Evolutionary conservation across 2,888 invertebrate genomes (phyloP).

Genomic region (Agelastica alni): DNA sequence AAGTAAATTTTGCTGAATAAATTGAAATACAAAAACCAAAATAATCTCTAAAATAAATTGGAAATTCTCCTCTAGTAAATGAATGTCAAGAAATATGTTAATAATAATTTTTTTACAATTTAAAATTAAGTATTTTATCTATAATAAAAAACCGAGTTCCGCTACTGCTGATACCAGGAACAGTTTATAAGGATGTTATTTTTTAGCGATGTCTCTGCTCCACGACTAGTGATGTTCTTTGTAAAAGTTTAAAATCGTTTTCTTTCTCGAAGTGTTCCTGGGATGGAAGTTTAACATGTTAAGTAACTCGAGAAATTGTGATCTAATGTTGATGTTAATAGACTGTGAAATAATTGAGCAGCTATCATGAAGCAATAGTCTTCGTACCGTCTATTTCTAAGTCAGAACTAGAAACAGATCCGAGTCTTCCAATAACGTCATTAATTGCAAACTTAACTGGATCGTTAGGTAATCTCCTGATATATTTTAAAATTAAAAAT

Average conservation of each 20-base stretch:
- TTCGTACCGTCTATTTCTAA: not conserved
- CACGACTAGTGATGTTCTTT: constrained; percentile 14
- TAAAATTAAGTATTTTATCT: too few relatives aligned
- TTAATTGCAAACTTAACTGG: too few relatives aligned
- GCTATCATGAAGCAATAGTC: constrained; percentile 6
- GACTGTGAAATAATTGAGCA: constrained; percentile 15
- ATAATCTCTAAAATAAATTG: too few relatives aligned
- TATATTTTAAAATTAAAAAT: too few relatives aligned
- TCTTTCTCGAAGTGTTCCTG: constrained; percentile 9
- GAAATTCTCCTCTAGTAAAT: too few relatives aligned
- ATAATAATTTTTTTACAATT: too few relatives aligned
- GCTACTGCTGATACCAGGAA: not conserved
- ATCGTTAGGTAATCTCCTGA: too few relatives aligned
- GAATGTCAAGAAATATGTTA: too few relatives aligned
- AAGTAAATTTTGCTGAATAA: too few relatives aligned
- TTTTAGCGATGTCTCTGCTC: constrained; percentile 17
- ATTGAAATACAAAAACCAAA: too few relatives aligned
- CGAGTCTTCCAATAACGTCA: too few relatives aligned
- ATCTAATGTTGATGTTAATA: constrained; percentile 16
- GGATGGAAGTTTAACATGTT: constrained; percentile 6
- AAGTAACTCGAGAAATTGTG: constrained; percentile 10
- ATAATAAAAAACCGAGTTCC: too few relatives aligned
- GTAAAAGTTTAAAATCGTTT: constrained; percentile 27
- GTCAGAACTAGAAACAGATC: not conserved
- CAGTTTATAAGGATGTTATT: constrained; percentile 18